These are phyloP conservation scores for Penaeus indicus DNA, from an alignment of 1,140 invertebrate species.

Conservation along the genomic window DNA sequence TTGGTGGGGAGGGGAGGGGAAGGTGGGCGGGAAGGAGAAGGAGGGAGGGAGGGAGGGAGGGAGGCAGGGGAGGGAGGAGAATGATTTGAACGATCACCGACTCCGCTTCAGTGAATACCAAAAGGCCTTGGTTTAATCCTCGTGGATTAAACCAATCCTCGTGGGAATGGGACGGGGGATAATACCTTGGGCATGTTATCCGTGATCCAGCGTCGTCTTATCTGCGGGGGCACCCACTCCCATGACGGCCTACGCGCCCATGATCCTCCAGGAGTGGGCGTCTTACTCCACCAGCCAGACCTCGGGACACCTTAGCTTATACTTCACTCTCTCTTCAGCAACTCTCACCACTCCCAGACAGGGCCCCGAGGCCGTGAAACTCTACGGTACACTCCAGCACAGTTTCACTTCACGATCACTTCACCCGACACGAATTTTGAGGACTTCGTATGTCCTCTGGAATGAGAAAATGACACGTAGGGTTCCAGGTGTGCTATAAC, in stretches of 20 bases:
- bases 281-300: too few species aligned
- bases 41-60: background rate
- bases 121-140: background rate
- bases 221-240: slow-evolving; percentile 27
- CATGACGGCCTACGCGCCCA: slow-evolving; percentile 33
- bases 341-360: background rate
- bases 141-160: background rate
- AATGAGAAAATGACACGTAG: slow-evolving; percentile 19
- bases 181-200: slow-evolving; percentile 43
- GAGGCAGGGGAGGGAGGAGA: background rate
- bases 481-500: background rate
- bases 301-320: too few species aligned
- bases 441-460: slow-evolving; percentile 18
- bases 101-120: too few species aligned
- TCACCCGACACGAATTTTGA: background rate
- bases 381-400: slow-evolving; percentile 32
- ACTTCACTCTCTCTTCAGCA: too few species aligned
- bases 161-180: background rate
- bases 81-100: background rate
- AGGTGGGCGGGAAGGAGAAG: background rate
- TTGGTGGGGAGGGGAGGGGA: too few species aligned
- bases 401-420: slow-evolving; percentile 18
- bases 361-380: background rate
- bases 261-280: background rate
- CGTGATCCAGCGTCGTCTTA: slow-evolving; percentile 32